Percentiles rank a stretch among this genome's conserved stretches.
Conservation (phyloP, 2,113 vertebrate genomes). For the Tyto alba region DNA sequence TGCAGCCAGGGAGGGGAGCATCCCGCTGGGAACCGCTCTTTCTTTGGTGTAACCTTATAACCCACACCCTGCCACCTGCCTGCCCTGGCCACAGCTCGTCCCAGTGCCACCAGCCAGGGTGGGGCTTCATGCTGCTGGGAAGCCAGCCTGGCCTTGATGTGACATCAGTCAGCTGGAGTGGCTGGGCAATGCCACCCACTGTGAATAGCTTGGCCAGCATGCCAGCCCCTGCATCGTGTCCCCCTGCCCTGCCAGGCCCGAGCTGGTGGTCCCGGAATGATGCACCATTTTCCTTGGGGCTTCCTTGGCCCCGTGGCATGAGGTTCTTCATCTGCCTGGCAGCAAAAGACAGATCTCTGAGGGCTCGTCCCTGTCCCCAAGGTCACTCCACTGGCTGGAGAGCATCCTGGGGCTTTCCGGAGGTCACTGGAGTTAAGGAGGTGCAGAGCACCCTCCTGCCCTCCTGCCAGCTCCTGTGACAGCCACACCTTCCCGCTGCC, state of each 20-base stretch:
- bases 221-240: accelerated
- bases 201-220: accelerated
- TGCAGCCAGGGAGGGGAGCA: accelerated
- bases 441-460: not conserved
- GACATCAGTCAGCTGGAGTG: not conserved
- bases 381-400: not conserved
- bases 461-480: not conserved
- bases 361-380: not conserved
- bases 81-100: not conserved
- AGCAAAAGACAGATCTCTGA: not conserved
- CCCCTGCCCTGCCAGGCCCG: accelerated
- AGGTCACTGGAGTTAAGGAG: not conserved
- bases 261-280: accelerated
- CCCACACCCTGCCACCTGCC: accelerated
- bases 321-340: not conserved
- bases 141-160: not conserved
- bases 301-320: accelerated
- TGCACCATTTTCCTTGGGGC: not conserved
- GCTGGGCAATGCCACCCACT: accelerated
- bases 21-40: not conserved
- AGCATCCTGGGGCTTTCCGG: not conserved
- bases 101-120: not conserved
- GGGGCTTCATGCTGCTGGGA: not conserved
- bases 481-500: not conserved
- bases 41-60: not conserved